These are phyloP conservation scores for Mythimna loreyi DNA, from an alignment of 2,888 invertebrate genomes.

Conservation along the genomic window DNA sequence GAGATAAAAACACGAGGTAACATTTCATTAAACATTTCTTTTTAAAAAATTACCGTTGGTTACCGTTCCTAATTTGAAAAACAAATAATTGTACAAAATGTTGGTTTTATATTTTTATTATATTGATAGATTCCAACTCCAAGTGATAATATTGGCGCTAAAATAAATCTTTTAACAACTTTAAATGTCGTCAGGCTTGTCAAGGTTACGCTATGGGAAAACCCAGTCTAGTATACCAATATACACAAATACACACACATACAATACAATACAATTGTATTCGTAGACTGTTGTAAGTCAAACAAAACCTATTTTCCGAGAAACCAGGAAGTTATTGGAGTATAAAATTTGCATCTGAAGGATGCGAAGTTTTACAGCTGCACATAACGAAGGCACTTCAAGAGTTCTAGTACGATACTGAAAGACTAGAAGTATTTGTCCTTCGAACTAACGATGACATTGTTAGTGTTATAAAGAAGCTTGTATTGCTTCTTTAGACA, in stretches of 20 bases:
- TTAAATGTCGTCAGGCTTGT: background rate
- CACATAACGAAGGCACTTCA: constrained; percentile 43
- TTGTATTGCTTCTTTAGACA: background rate
- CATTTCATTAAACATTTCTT: background rate
- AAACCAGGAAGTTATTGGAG: constrained; percentile 5
- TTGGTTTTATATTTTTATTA: background rate
- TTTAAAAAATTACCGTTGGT: background rate
- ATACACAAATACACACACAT: too few species aligned
- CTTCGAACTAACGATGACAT: constrained; percentile 27
- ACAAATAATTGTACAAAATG: background rate
- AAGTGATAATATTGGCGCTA: constrained; percentile 13
- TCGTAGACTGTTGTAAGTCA: background rate
- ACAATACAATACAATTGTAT: too few species aligned
- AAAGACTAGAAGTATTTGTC: constrained; percentile 17
- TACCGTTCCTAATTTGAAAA: background rate
- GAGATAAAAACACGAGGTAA: background rate
- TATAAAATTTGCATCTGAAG: constrained; percentile 23
- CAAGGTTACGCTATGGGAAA: constrained; percentile 15
- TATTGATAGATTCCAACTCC: background rate
- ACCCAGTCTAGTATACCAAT: background rate
- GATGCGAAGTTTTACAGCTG: constrained; percentile 28
- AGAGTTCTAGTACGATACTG: constrained; percentile 29
- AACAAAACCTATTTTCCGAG: constrained; percentile 1
- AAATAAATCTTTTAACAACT: constrained; percentile 4
- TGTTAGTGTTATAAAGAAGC: constrained; percentile 8